Base-by-base conservation (phyloP, 2,797 vertebrate species). In the Centroberyx gerrardi region DNA sequence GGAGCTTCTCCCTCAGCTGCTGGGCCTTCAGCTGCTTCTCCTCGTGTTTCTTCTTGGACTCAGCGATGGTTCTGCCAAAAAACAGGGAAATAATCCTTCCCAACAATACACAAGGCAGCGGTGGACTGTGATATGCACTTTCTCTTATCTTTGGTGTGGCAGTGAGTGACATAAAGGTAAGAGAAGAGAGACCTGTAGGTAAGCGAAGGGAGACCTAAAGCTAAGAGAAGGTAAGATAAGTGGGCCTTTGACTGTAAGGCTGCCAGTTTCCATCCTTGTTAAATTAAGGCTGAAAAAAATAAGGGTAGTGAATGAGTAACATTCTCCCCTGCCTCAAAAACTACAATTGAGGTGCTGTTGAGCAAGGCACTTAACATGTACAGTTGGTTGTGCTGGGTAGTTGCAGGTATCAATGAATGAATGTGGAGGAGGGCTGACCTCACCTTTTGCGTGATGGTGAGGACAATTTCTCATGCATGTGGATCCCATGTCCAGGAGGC, bases 11-110 rank as follows among this genome's bases (percentile, higher is more conserved):
- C 78, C 98, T 95, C 69, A 99, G 95, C 90, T 99, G 98, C 87
- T 99, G 98, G 17, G 98, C 98, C 93, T 99, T 99, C 91, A 98
- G 97, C 94, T 99, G 98, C 83, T 99, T 99, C 92, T 99, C 98
- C 92, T 99, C 98, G 15, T 98, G 97, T 90, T 99, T 99, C 96
- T 98, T 99, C 93, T 99, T 99, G 15, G 98, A 99, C 92, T 99
- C 98, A 5, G 98, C 98, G 76, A 99, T 99, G 80, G 98, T 99
- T 91, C 98, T 99, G 94, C 90, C 81, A 90, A 92, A 18, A 93
- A 83, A 93, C 76, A 79, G 61, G 51, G 76, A 78, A 86, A 86
- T 31, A 82, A 82, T 84, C 88, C 64, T 75, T 49, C 84, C 79
- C 74, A 81, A 68, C 74, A 78, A 70, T 18, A 49, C 12, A 13